Evolutionary conservation across 2,113 vertebrate genomes (phyloP).

Genomic region (Phylloscopus whistleri): DNA sequence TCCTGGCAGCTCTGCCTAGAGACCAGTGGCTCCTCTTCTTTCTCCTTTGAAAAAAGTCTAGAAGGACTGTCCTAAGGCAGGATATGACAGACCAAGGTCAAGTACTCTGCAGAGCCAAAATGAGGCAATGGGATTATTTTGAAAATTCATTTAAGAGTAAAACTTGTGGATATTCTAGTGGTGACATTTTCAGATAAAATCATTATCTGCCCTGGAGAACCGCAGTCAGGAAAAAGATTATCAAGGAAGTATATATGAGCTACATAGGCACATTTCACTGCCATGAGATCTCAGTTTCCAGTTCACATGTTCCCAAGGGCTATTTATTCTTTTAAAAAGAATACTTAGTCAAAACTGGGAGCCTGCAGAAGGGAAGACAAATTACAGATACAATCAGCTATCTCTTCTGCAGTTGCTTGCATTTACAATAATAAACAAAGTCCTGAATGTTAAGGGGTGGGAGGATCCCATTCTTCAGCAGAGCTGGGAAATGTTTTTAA

Average conservation of each 20-base stretch:
- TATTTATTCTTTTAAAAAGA: conserved; percentile 54
- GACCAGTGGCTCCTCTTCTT: not conserved
- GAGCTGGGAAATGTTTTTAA: not conserved
- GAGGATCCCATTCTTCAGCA: not conserved
- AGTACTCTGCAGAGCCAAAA: conserved; percentile 23
- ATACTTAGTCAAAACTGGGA: conserved; percentile 40
- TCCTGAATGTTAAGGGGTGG: not conserved
- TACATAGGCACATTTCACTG: conserved; percentile 35
- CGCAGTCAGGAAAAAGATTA: conserved; percentile 51
- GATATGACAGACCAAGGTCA: conserved; percentile 44
- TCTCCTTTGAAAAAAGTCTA: not conserved
- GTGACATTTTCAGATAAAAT: conserved; percentile 57
- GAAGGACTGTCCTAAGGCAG: not conserved
- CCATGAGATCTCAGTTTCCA: conserved; percentile 46
- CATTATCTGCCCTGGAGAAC: conserved; percentile 46
- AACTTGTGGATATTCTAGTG: conserved; percentile 40
- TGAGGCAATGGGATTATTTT: conserved; percentile 25
- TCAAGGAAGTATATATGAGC: conserved; percentile 22
- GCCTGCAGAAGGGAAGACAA: conserved; percentile 19
- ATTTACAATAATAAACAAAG: conserved; percentile 18
- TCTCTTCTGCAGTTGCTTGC: conserved; percentile 28
- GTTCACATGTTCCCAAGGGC: conserved; percentile 49
- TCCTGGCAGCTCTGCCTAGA: not conserved
- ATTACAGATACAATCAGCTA: conserved; percentile 41
- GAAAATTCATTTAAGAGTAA: conserved; percentile 35